Evolutionary conservation across 2,888 invertebrate species (phyloP).

Genomic region (Aethes cnicana): DNA sequence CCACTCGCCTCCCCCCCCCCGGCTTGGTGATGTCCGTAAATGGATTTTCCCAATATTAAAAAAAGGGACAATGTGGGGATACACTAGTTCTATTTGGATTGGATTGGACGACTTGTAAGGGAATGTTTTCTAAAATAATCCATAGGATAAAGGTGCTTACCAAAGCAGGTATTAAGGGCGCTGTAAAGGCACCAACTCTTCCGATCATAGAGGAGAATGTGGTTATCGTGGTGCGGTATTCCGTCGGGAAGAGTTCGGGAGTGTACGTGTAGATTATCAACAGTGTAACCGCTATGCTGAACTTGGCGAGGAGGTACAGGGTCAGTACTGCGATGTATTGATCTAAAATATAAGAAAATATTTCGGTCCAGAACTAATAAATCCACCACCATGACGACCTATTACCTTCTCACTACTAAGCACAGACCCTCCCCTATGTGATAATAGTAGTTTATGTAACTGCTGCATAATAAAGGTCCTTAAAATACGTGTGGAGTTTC

Average conservation of each 20-base stretch:
- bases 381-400: no score
- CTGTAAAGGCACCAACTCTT: slow-evolving; percentile 82
- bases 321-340: slow-evolving; percentile 49
- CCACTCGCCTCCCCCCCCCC: no score
- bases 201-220: slow-evolving; percentile 84
- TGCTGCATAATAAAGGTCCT: no score
- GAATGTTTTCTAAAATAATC: background rate
- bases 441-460: no score
- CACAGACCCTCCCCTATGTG: no score
- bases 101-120: no score
- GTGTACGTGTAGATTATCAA: slow-evolving; percentile 81
- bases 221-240: slow-evolving; percentile 79
- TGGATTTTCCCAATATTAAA: no score
- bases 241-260: slow-evolving; percentile 84
- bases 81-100: no score
- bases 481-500: no score
- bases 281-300: slow-evolving; percentile 80
- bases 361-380: background rate
- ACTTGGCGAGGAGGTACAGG: slow-evolving; percentile 77
- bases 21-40: no score
- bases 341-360: background rate
- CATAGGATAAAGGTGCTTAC: slow-evolving; percentile 47
- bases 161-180: slow-evolving; percentile 82
- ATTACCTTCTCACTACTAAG: no score
- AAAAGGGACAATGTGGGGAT: no score